Percentiles rank a stretch among this genome's conserved stretches.
Conservation (phyloP, 1,140 invertebrate genomes). For the Drosophila grimshawi region DNA sequence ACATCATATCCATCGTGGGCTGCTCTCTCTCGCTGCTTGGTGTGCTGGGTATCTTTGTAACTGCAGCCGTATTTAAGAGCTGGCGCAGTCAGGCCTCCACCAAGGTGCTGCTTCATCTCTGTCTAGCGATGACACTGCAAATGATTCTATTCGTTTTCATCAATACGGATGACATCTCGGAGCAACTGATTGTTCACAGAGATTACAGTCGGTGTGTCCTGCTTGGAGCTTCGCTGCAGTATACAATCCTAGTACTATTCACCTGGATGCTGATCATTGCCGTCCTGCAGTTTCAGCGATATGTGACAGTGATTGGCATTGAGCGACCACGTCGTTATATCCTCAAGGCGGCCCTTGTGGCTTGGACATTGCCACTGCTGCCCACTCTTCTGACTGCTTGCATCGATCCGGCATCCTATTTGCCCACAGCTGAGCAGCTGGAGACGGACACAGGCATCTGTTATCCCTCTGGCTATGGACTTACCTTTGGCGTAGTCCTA, state of each 20-base stretch:
- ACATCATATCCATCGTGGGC: conserved; percentile 87
- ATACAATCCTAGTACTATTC: conserved; percentile 87
- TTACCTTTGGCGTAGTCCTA: conserved; percentile 86
- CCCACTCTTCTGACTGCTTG: conserved; percentile 85
- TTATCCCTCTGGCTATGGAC: conserved; percentile 86
- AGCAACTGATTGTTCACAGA: conserved; percentile 60
- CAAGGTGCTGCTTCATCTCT: conserved; percentile 87
- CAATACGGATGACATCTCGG: conserved; percentile 85
- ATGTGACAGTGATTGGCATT: conserved; percentile 87
- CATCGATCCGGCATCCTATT: conserved; percentile 85
- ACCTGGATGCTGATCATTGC: conserved; percentile 89
- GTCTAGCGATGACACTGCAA: conserved; percentile 86
- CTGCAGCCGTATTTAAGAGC: conserved; percentile 86
- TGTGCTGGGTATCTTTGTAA: conserved; percentile 87
- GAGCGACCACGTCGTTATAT: conserved; percentile 85
- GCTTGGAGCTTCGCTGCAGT: conserved; percentile 87
- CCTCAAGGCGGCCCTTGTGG: conserved; percentile 85
- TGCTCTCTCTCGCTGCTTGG: conserved; percentile 87
- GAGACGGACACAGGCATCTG: conserved; percentile 84
- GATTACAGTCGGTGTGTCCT: conserved; percentile 84
- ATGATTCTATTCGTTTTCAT: conserved; percentile 85
- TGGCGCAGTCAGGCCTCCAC: conserved; percentile 87
- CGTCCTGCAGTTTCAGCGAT: conserved; percentile 87
- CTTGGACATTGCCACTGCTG: conserved; percentile 86
- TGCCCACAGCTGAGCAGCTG: conserved; percentile 62